phyloP scores from a whole-genome alignment of 2,888 invertebrate genomes.

The Scaptomyza cyrtandrae region DNA sequence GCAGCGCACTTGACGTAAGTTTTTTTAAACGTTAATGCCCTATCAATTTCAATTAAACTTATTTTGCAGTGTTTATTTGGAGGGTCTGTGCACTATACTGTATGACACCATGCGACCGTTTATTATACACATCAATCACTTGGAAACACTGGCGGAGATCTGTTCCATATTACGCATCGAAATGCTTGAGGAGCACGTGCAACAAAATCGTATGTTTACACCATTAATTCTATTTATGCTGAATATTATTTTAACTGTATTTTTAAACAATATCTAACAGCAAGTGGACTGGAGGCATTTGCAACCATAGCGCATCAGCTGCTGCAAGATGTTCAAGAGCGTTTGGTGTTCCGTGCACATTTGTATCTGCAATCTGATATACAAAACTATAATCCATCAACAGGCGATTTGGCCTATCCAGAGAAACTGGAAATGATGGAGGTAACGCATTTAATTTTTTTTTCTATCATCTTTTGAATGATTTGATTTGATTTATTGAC shows the following conservation, averaged over 20 bases:
- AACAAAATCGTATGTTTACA: conserved; percentile 89
- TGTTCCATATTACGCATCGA: conserved; percentile 96
- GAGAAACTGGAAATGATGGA: conserved; percentile 99
- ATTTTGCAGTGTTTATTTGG: conserved; percentile 89
- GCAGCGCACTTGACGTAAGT: conserved; percentile 88
- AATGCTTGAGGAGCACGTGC: conserved; percentile 96
- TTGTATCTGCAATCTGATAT: conserved; percentile 97
- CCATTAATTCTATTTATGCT: conserved; percentile 1
- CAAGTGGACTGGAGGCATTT: conserved; percentile 90
- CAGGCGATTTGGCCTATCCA: conserved; percentile 98
- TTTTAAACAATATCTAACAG: conserved; percentile 74
- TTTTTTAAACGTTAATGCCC: neutral
- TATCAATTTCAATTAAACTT: neutral
- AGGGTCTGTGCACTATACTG: conserved; percentile 92
- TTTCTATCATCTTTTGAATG: neutral
- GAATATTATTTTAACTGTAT: too few species aligned
- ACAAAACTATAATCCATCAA: conserved; percentile 93
- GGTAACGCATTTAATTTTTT: conserved; percentile 83
- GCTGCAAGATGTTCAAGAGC: conserved; percentile 97
- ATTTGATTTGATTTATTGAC: conserved; percentile 37
- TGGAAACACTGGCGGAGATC: conserved; percentile 98
- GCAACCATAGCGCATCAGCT: conserved; percentile 92
- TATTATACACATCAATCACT: conserved; percentile 97
- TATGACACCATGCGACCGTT: conserved; percentile 97
- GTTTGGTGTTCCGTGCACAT: conserved; percentile 97